These are phyloP conservation scores for Oligia latruncula DNA, from an alignment of 2,888 invertebrate species.

Conservation along the genomic window DNA sequence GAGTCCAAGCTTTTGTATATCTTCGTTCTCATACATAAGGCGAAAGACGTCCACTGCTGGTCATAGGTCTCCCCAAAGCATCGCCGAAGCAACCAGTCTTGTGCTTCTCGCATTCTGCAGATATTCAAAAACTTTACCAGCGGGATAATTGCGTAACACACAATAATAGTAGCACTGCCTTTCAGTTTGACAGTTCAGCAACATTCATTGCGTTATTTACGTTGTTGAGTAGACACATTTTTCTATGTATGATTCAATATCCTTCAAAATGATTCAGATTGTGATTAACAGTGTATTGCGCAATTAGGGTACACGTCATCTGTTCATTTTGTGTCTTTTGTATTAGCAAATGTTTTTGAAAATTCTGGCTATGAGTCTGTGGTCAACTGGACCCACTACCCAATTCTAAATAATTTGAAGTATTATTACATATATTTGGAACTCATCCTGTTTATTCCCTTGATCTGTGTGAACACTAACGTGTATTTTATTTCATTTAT, in stretches of 20 bases:
- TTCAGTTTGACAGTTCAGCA: neutral
- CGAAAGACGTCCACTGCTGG: neutral
- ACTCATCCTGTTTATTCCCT: neutral
- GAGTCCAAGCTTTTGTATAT: neutral
- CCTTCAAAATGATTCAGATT: neutral
- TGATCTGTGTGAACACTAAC: too few relatives aligned
- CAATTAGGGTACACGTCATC: neutral
- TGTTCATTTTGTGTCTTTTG: neutral
- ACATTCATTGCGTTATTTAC: neutral
- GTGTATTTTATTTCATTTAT: too few relatives aligned
- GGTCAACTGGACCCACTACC: too few relatives aligned
- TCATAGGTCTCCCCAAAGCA: neutral
- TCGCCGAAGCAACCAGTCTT: neutral
- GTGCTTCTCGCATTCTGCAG: neutral
- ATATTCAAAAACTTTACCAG: neutral
- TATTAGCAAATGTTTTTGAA: neutral
- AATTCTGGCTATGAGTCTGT: neutral
- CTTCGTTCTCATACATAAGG: neutral
- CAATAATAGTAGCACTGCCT: neutral
- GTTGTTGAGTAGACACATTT: neutral
- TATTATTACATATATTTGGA: neutral
- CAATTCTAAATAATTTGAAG: neutral
- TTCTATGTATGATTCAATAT: too few relatives aligned
- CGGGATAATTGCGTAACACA: neutral
- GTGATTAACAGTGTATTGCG: neutral